Percentiles rank a stretch among this genome's conserved stretches.
Evolutionary conservation across 23 tunicate species (phyloP).

Genomic region (Trididemnum clinides): DNA sequence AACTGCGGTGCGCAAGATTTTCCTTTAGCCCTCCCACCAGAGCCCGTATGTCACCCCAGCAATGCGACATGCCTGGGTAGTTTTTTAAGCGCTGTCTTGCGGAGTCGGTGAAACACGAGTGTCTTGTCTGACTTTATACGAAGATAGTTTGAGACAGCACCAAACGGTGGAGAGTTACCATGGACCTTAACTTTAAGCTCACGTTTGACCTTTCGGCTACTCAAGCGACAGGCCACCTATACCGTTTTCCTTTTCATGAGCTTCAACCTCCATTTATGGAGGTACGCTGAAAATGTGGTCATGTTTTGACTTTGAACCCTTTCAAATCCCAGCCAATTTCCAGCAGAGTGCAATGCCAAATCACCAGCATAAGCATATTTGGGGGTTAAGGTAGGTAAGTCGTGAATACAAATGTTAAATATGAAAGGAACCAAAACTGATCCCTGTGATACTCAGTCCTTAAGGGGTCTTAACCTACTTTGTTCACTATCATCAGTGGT

Average conservation of each 20-base stretch:
- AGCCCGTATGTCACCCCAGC: neutral
- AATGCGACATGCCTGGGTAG: neutral
- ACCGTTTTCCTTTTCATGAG: neutral
- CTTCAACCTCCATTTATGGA: neutral
- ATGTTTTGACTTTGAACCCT: neutral
- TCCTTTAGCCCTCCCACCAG: neutral
- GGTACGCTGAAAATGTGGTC: neutral
- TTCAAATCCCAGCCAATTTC: neutral
- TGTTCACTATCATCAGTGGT: neutral
- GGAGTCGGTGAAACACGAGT: neutral
- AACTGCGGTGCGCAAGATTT: neutral
- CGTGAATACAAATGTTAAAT: neutral
- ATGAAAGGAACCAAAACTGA: neutral
- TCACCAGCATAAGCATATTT: neutral
- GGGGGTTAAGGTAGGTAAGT: neutral
- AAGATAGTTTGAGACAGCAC: neutral
- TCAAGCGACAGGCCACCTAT: neutral
- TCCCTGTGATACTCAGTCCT: neutral
- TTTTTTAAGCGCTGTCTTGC: neutral
- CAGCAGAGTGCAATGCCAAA: neutral
- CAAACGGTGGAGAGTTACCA: neutral
- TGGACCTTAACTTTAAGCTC: neutral
- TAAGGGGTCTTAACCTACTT: neutral
- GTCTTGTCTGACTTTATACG: neutral
- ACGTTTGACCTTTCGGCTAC: neutral